These are phyloP conservation scores for Myiozetetes cayanensis DNA, from an alignment of 2,113 vertebrate genomes.

Conservation along the genomic window DNA sequence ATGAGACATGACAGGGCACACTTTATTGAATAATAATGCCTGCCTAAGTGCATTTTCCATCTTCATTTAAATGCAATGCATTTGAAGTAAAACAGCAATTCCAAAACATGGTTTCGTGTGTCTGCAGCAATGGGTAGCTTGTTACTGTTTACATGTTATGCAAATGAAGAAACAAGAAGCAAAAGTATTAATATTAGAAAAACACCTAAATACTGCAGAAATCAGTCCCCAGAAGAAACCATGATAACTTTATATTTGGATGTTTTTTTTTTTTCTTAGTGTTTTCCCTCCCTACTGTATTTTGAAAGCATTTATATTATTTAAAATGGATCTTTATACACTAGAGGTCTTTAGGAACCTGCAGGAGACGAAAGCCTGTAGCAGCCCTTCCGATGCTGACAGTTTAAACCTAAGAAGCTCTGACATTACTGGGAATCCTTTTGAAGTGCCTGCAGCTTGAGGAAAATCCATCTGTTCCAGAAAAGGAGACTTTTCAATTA, in stretches of 20 bases:
- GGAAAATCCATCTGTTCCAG: constrained; percentile 52
- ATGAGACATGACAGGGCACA: constrained; percentile 42
- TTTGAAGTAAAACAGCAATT: constrained; percentile 26
- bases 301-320: constrained; percentile 43
- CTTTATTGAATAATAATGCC: constrained; percentile 43
- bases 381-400: constrained; percentile 27
- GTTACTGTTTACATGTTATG: background rate
- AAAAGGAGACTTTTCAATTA: constrained; percentile 68
- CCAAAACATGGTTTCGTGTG: background rate
- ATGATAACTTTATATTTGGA: background rate
- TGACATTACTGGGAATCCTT: constrained; percentile 53
- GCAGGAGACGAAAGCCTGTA: constrained; percentile 19
- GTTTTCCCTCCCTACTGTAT: constrained; percentile 12
- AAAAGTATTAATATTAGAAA: background rate
- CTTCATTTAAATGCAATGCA: constrained; percentile 33
- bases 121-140: background rate
- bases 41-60: constrained; percentile 47
- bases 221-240: background rate
- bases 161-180: constrained; percentile 10
- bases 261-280: background rate
- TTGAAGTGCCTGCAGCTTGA: constrained; percentile 42
- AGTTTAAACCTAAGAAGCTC: constrained; percentile 58
- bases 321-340: constrained; percentile 38
- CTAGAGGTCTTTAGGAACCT: constrained; percentile 25
- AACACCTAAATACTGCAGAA: background rate